Percentiles rank a stretch among this genome's conserved stretches.
Evolutionary conservation across 2,888 invertebrate genomes (phyloP).

Genomic region (Drosophila subquinaria): DNA sequence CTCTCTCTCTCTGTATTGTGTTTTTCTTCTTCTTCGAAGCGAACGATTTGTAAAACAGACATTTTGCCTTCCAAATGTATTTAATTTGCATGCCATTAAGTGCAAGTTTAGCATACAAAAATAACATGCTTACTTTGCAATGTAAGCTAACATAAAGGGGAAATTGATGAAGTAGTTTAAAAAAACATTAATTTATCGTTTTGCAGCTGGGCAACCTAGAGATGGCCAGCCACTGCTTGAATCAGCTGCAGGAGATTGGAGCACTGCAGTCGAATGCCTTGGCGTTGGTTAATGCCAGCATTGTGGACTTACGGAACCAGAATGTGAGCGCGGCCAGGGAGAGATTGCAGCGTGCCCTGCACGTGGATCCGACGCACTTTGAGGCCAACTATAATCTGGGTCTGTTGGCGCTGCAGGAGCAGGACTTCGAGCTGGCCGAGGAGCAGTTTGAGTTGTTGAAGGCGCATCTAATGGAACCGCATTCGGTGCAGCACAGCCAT

Average conservation of each 20-base stretch:
- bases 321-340: conserved; percentile 90
- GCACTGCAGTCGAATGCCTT: conserved; percentile 90
- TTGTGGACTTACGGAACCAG: conserved; percentile 90
- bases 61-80: too few species aligned
- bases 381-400: conserved; percentile 94
- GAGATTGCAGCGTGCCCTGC: conserved; percentile 91
- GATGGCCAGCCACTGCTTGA: conserved; percentile 92
- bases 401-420: conserved; percentile 86
- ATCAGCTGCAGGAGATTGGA: conserved; percentile 90
- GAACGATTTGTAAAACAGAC: too few species aligned
- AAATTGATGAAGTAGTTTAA: too few species aligned
- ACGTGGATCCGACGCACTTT: conserved; percentile 92
- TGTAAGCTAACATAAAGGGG: too few species aligned
- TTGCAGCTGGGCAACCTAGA: conserved; percentile 91
- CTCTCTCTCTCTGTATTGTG: background rate
- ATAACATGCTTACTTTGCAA: too few species aligned
- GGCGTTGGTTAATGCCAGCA: conserved; percentile 94
- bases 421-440: conserved; percentile 91
- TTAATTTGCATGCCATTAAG: too few species aligned
- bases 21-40: too few species aligned
- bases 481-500: conserved; percentile 86
- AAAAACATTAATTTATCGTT: too few species aligned
- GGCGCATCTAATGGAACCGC: conserved; percentile 75
- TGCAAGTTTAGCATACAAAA: too few species aligned
- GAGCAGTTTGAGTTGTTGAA: conserved; percentile 92